Conservation (phyloP, 2,113 vertebrate species). For the Chionomys nivalis region DNA sequence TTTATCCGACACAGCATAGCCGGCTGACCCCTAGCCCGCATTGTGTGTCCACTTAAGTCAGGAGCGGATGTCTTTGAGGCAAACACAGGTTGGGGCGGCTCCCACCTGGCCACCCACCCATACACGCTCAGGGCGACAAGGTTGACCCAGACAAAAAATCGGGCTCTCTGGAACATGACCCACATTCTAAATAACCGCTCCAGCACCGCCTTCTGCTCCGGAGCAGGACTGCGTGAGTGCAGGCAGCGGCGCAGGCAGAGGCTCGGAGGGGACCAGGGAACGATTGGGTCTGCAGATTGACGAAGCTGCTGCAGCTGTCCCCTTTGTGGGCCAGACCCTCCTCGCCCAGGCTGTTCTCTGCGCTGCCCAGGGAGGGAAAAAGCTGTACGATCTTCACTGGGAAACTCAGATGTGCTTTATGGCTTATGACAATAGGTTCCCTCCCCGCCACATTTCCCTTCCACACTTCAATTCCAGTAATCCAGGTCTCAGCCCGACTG, state of each 20-base stretch:
- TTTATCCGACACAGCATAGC: background rate
- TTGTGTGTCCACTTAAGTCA: background rate
- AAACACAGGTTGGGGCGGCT: background rate
- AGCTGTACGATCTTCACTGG: background rate
- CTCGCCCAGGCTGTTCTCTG: background rate
- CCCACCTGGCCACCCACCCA: background rate
- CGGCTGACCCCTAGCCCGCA: background rate
- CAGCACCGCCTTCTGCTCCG: slow-evolving; percentile 23
- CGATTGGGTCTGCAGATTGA: background rate
- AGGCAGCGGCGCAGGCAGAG: background rate
- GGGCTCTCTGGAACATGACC: slow-evolving; percentile 46
- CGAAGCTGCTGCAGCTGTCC: slow-evolving; percentile 11
- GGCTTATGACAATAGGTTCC: slow-evolving; percentile 72
- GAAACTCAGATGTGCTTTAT: slow-evolving; percentile 68
- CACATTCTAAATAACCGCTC: background rate
- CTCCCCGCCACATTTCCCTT: slow-evolving; percentile 43
- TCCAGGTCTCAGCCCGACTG: slow-evolving; percentile 49
- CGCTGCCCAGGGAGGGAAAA: slow-evolving; percentile 13
- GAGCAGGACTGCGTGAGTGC: background rate
- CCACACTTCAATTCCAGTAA: slow-evolving; percentile 55
- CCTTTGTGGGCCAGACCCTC: background rate
- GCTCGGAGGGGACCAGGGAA: background rate
- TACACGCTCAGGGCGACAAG: background rate
- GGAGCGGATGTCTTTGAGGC: background rate
- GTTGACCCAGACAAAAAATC: background rate